Base-by-base conservation (phyloP, 2,113 vertebrate genomes). In the Rissa tridactyla region DNA sequence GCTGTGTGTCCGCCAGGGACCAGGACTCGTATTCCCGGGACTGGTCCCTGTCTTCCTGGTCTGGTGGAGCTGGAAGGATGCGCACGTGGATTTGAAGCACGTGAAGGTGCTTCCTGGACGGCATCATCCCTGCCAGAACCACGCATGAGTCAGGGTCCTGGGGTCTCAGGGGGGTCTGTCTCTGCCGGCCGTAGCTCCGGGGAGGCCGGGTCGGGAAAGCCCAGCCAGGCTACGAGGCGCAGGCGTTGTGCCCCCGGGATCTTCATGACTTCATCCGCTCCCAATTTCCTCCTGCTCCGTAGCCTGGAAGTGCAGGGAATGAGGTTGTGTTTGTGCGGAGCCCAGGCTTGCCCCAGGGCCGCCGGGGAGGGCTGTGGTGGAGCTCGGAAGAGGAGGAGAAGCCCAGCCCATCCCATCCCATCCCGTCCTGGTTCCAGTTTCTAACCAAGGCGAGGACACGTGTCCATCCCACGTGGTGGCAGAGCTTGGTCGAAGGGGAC, bases 171-270 rank as follows among this genome's bases (percentile, higher is more conserved):
- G 30, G 19, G 11, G 40, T 49, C 57, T 6, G 13, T 38, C 15
- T 47, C 14, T 0, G 2, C 42, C 1, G 0, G 42, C 36, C 1
- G 0, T 55, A 36, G 57, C 75, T 66, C 51, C 0, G 0, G 40
- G 19, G 86, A 85, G 57, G 78, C 73, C 2, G 0, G 64, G 54
- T 7, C 7, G 0, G 78, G 32, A 69, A 38, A 88, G n/a, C 40
- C 52, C 16, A 13, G 72, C 55, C 5, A 3, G 71, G 57, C 61
- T 92, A 13, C 6, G 30, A 85, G 73, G 36, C 22, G 5, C 78
- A 30, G 78, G 85, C 72, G 4, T 0, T 1, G 1, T 83, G 87
- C 82, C 87, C 71, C 5, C 11, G 88, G 72, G 87, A 86, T 90
- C 84, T 77, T 93, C 57, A 25, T 94, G 94, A 82, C 72, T 95